Percentiles rank a stretch among this genome's conserved stretches.
These are phyloP conservation scores for Palythoa grandis DNA, from an alignment of 92 coral and sea anemone genomes.

Conservation along the genomic window DNA sequence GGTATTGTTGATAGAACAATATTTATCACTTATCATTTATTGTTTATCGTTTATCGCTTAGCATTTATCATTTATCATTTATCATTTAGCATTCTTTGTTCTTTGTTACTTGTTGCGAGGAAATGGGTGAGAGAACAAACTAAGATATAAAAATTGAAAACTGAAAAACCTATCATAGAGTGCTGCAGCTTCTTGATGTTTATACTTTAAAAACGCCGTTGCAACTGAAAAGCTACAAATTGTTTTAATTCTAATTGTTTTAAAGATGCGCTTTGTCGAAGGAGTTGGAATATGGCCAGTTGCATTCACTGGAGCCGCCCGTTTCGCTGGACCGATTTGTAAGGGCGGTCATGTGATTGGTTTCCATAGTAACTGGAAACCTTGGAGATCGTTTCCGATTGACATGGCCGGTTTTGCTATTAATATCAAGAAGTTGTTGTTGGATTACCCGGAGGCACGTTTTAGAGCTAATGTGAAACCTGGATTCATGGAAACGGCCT, in stretches of 20 bases:
- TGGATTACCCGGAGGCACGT: conserved; percentile 60
- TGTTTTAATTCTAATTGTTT: neutral
- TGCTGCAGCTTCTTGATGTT: too few species aligned
- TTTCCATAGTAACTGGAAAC: conserved; percentile 89
- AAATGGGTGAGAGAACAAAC: too few species aligned
- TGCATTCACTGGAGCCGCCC: conserved; percentile 90
- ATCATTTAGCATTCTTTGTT: too few species aligned
- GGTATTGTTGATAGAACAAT: too few species aligned
- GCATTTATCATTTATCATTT: too few species aligned
- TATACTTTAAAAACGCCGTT: neutral
- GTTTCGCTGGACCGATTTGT: conserved; percentile 95
- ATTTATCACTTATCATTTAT: too few species aligned
- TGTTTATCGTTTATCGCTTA: too few species aligned
- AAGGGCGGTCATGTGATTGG: conserved; percentile 74
- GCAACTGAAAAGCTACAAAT: neutral
- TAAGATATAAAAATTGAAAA: too few species aligned
- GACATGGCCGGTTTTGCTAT: conserved; percentile 96
- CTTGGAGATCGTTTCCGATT: conserved; percentile 77
- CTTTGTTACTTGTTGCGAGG: too few species aligned
- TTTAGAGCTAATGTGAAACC: conserved; percentile 75
- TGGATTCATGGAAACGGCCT: conserved; percentile 79
- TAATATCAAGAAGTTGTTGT: conserved; percentile 63
- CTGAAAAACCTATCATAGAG: too few species aligned
- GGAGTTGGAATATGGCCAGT: conserved; percentile 95
- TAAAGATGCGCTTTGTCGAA: conserved; percentile 76